A percentile compares a stretch with the other conserved stretches of the same genome.
These are phyloP conservation scores for Salticus scenicus DNA, from an alignment of 2,888 invertebrate species.

Conservation along the genomic window DNA sequence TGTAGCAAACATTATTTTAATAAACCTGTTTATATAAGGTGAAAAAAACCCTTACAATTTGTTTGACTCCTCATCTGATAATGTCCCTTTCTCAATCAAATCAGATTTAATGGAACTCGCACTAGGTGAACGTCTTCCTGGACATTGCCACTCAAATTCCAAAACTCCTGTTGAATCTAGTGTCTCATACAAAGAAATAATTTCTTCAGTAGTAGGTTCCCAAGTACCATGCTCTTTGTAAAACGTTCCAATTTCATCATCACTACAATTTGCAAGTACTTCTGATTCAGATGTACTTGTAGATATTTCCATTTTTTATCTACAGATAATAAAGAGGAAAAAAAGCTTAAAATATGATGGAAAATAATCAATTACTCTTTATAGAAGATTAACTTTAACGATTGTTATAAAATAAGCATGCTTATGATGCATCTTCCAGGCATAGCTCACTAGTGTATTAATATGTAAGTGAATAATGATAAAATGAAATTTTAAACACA, in stretches of 20 bases:
- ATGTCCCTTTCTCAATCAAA: constrained; percentile 48
- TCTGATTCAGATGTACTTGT: constrained; percentile 43
- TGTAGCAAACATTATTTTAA: no score
- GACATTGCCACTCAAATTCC: constrained; percentile 73
- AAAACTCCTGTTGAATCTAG: constrained; percentile 71
- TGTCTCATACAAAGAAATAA: constrained; percentile 70
- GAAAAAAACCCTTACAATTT: constrained; percentile 50
- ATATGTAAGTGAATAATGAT: no score
- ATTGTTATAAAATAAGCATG: no score
- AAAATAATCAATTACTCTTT: no score
- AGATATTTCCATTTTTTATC: constrained; percentile 38
- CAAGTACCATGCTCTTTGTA: constrained; percentile 50
- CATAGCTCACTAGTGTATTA: no score
- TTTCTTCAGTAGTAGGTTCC: constrained; percentile 72
- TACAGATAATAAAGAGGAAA: not conserved
- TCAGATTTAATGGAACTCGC: constrained; percentile 67
- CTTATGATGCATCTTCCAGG: no score
- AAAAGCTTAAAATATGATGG: no score
- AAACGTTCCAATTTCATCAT: constrained; percentile 61
- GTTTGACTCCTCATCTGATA: constrained; percentile 58
- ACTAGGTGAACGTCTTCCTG: constrained; percentile 72
- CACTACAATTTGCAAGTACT: constrained; percentile 66
- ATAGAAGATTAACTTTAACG: no score
- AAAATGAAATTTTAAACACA: no score
- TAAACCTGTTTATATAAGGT: no score